Base-by-base conservation (phyloP, 2,797 vertebrate genomes). In the Cossypha caffra region DNA sequence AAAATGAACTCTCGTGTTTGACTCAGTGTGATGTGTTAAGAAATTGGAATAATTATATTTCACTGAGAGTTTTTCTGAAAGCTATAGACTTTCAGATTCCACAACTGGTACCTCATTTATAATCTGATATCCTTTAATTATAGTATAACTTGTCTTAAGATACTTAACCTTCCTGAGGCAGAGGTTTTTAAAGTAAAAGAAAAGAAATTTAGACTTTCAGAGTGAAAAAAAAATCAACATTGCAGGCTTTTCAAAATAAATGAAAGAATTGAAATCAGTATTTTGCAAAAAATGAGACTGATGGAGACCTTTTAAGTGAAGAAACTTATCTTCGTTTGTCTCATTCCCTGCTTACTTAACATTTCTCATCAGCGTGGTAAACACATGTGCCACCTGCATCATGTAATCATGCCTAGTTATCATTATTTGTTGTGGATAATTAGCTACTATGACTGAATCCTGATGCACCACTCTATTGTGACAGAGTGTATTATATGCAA, bases 21-120 rank as follows among this genome's bases (percentile, higher is more conserved):
- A 67, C 62, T 92, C 40, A 62, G 51, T 85, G 26, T 90, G 69
- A 86, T 77, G 51, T 89, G 78, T 19, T 95, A 71, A 95, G 48
- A 79, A 93, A 69, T 23, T 43, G 18, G 51, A 92, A 93, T 90
- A 93, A 93, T 93, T 94, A 61, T 26, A 82, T 69, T 91, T 50
- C 37, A 45, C n/a, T 73, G 21, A 84, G 28, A 48, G 13, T 40
- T 86, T 94, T 92, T 73, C 93, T 96, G 90, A 94, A 96, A 91
- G 81, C 17, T 94, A 21, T 14, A 62, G 33, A 16, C 52, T 48
- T 77, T 93, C 64, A 95, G 93, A 93, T 93, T 79, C 74, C 54
- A 64, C n/a, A 91, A 93, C 87, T 54, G 11, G 45, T 92, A 47
- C 38, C 80, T 82, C 66, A 90, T 81, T 91, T 91, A 79, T 40